phyloP scores from a whole-genome alignment of 2,113 vertebrate species.

The Ibidorhyncha struthersii region DNA sequence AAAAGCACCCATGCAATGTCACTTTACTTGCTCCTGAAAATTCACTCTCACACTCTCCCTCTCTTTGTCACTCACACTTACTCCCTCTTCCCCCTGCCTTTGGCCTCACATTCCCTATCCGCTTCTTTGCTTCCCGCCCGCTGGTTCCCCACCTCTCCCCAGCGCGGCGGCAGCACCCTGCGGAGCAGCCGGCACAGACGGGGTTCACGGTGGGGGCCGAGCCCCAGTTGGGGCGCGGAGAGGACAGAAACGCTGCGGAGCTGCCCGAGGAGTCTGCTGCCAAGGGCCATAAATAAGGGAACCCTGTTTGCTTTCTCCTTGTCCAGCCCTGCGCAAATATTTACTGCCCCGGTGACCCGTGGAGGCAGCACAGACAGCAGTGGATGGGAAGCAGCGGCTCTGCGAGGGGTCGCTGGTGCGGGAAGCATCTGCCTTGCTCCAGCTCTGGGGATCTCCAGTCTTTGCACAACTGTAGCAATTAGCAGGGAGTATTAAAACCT shows the following conservation, averaged over 20 bases:
- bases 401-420: not conserved
- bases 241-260: rapidly evolving
- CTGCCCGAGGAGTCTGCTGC: not conserved
- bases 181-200: rapidly evolving
- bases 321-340: constrained; percentile 54
- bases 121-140: not conserved
- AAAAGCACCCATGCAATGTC: not conserved
- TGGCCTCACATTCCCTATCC: not conserved
- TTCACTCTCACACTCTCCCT: not conserved
- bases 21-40: not conserved
- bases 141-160: not conserved
- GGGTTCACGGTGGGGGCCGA: rapidly evolving
- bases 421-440: not conserved
- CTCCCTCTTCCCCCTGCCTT: not conserved
- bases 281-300: constrained; percentile 62
- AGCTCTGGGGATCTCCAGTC: not conserved
- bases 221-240: not conserved
- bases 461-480: not conserved
- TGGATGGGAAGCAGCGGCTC: not conserved
- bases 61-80: not conserved
- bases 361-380: not conserved
- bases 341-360: constrained; percentile 48
- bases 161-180: rapidly evolving
- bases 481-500: not conserved
- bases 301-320: constrained; percentile 67